Conservation (phyloP, 1,140 invertebrate species). For the Cydia amplana region DNA sequence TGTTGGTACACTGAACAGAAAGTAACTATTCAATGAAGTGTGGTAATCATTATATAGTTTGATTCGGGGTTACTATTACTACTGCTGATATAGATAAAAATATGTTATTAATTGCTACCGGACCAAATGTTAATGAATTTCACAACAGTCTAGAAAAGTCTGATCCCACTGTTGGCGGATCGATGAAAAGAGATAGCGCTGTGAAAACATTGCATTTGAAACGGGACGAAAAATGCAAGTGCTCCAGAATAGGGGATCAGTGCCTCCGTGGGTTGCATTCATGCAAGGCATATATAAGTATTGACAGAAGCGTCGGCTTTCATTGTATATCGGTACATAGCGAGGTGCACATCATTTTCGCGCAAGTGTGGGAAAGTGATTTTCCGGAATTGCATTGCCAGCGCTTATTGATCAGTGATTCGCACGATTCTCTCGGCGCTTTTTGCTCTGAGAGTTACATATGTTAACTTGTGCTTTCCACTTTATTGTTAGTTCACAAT, state of each 20-base stretch:
- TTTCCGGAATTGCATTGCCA: slow-evolving; percentile 41
- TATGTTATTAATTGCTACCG: background rate
- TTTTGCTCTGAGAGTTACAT: slow-evolving; percentile 41
- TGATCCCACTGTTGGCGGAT: background rate
- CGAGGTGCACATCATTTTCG: slow-evolving; percentile 43
- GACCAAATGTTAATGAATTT: background rate
- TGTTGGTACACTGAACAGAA: too few relatives aligned
- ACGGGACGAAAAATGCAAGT: slow-evolving; percentile 35
- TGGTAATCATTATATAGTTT: too few relatives aligned
- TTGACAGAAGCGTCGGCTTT: slow-evolving; percentile 52
- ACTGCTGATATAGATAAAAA: too few relatives aligned
- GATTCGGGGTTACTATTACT: too few relatives aligned
- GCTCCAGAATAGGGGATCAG: slow-evolving; percentile 32
- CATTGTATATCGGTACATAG: slow-evolving; percentile 55
- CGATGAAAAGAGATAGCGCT: slow-evolving; percentile 31
- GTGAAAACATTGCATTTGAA: slow-evolving; percentile 24
- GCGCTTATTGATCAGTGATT: slow-evolving; percentile 37
- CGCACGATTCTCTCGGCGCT: slow-evolving; percentile 44
- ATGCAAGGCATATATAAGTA: slow-evolving; percentile 66
- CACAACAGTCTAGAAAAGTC: slow-evolving; percentile 11
- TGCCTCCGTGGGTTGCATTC: slow-evolving; percentile 41
- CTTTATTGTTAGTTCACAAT: slow-evolving; percentile 59
- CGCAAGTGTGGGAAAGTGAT: slow-evolving; percentile 46
- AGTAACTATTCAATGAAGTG: too few relatives aligned
- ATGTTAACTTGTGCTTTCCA: slow-evolving; percentile 56